These are phyloP conservation scores for Pogonomyrmex barbatus DNA, from an alignment of 1,140 invertebrate species.

Conservation along the genomic window DNA sequence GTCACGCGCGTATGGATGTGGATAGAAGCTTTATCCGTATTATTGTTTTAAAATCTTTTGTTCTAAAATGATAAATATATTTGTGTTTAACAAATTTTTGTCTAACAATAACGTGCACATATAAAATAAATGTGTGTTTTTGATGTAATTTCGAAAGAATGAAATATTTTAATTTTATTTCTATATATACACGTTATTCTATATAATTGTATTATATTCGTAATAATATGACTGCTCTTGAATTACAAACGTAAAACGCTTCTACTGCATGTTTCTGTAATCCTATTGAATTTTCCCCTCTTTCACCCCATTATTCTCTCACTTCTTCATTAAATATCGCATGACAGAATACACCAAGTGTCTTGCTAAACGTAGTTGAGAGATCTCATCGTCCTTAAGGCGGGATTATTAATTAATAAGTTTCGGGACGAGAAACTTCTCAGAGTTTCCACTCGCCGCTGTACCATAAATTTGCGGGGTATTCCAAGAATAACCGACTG, in stretches of 20 bases:
- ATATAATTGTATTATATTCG: not conserved
- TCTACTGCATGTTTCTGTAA: conserved; percentile 4
- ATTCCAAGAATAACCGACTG: conserved; percentile 65
- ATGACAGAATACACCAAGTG: conserved; percentile 11
- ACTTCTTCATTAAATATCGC: conserved; percentile 55
- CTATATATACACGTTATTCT: not conserved
- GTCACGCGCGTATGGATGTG: not conserved
- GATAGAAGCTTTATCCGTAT: not conserved
- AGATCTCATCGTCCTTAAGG: conserved; percentile 51
- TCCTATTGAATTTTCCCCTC: conserved; percentile 12
- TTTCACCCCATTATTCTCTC: conserved; percentile 35
- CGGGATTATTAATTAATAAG: conserved; percentile 60
- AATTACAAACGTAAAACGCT: conserved; percentile 10
- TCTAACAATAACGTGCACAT: not conserved
- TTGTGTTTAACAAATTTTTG: not conserved
- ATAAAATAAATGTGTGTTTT: not conserved
- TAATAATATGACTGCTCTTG: not conserved
- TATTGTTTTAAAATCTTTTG: not conserved
- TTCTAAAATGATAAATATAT: not conserved
- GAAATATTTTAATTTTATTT: not conserved
- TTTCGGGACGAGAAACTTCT: conserved; percentile 58
- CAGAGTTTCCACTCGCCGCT: conserved; percentile 42
- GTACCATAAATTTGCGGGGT: conserved; percentile 54
- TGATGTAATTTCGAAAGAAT: not conserved
- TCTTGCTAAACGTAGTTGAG: conserved; percentile 35